Evolutionary conservation across 2,113 vertebrate species (phyloP), one percentile per base, ranked within the genome.

Genomic region (Dolichotis patagonum): DNA sequence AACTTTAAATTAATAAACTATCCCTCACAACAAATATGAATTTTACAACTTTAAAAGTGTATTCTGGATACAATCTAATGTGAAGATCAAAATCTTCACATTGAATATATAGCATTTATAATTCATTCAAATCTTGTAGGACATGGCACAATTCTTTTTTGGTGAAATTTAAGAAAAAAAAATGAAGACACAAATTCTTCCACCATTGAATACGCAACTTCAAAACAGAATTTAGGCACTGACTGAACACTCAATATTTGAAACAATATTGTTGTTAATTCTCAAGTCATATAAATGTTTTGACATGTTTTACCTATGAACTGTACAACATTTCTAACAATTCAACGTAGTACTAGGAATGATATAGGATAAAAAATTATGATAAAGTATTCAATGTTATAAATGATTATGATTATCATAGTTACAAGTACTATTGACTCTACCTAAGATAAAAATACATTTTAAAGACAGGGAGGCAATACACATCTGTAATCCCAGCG

Each of bases 81-180:
- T 87, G 83, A 93, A 85, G 10, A 56, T 7, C 71, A 92, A 92
- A 94, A 92, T 87, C 69, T 78, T 90, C 28, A 4, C 62, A n/a
- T 82, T 82, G 69, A 92, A 75, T 86, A 86, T 41, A 69, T 9
- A 60, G 20, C 46, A 90, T 60, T 87, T 94, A 65, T 49, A 85
- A 89, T 62, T 92, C n/a, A 96, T 84, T 77, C 52, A 95, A 69
- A 69, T 78, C 11, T 85, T 60, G 3, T 46, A 67, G 62, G 49
- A 92, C 90, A 58, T 43, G 3, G 10, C 35, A 95, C 3, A 62
- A 62, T 35, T 26, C 5, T 89, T 65, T 49, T 89, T 71, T 73
- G 38, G 49, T 38, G 63, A 82, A 89, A 91, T 86, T 95, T 86
- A 95, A 95, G 49, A 71, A 78, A 85, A 78, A 85, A 30, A 87